These are phyloP conservation scores for Isurus oxyrinchus DNA, from an alignment of 2,113 vertebrate species.

Conservation along the genomic window DNA sequence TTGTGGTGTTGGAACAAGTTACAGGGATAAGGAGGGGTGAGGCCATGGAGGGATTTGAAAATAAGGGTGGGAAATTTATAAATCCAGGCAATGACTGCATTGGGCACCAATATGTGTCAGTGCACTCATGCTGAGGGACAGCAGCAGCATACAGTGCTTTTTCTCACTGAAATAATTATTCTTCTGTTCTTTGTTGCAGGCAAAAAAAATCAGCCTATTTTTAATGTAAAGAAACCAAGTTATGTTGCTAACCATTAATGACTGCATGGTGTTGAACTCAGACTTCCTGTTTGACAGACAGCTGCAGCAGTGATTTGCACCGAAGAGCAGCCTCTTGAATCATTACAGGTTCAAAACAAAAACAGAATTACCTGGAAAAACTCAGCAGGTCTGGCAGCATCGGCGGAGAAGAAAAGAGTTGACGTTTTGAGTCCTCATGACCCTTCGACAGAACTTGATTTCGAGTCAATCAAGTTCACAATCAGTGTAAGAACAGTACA, in stretches of 20 bases:
- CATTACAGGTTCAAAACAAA: not conserved
- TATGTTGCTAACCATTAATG: not conserved
- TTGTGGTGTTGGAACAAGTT: not conserved
- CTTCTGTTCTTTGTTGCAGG: not conserved
- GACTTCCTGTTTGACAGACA: not conserved
- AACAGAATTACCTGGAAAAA: too few relatives aligned
- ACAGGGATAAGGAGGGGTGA: not conserved
- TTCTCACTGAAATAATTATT: not conserved
- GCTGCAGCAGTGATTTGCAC: not conserved
- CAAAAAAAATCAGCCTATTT: not conserved
- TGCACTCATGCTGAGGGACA: too few relatives aligned
- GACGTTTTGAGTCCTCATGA: too few relatives aligned
- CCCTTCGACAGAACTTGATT: too few relatives aligned
- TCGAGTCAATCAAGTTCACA: not conserved
- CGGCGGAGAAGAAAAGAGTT: too few relatives aligned
- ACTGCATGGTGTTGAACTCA: not conserved
- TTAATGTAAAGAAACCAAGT: not conserved
- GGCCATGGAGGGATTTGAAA: not conserved
- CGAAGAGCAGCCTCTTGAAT: not conserved
- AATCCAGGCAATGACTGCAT: not conserved
- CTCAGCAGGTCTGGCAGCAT: too few relatives aligned
- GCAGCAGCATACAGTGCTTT: not conserved
- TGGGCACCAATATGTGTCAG: not conserved
- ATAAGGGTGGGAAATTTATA: not conserved
- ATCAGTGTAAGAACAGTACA: not conserved